Evolutionary conservation across 35 echinoderm and acorn worm genomes (phyloP).

Genomic region (Apostichopus californicus): DNA sequence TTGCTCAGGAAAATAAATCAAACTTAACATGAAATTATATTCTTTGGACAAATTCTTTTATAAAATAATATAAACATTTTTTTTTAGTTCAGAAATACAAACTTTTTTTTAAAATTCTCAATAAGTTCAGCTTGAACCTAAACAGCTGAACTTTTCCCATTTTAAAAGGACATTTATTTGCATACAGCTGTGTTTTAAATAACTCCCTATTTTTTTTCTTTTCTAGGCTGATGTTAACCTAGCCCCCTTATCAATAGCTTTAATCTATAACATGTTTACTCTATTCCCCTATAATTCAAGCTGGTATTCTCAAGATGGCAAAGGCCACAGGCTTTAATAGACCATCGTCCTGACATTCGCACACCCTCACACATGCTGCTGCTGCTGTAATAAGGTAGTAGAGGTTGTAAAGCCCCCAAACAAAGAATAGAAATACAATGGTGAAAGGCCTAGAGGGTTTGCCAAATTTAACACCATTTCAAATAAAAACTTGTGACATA

Average conservation of each 20-base stretch:
- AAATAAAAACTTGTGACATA: background rate
- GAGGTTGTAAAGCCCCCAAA: background rate
- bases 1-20: no score
- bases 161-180: constrained; percentile 29
- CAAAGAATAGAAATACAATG: background rate
- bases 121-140: background rate
- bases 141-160: background rate
- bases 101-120: no score
- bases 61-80: no score
- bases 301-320: background rate
- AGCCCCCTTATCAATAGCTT: background rate
- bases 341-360: background rate
- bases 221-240: background rate
- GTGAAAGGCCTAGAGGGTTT: background rate
- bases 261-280: background rate
- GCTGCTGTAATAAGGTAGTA: no score
- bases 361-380: background rate
- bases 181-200: constrained; percentile 45
- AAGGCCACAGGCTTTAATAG: background rate
- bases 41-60: no score
- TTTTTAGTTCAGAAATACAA: no score
- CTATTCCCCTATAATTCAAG: background rate
- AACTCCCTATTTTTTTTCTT: background rate
- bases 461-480: background rate
- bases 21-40: no score